A percentile compares a stretch with the other conserved stretches of the same genome.
Conservation (phyloP, 2,888 invertebrate genomes). For the Amphimallon solstitiale region DNA sequence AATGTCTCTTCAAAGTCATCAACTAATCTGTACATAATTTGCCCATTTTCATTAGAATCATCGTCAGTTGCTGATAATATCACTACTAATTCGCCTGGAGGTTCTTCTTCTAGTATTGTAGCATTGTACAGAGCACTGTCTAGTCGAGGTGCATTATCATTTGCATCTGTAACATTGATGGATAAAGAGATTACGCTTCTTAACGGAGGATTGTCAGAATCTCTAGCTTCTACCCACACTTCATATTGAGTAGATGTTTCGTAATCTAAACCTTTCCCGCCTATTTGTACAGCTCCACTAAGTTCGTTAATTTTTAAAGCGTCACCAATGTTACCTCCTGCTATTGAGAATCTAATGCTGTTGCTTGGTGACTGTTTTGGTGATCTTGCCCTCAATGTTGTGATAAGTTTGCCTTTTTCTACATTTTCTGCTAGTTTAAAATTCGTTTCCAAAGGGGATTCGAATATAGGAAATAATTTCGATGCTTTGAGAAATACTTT, state of each 20-base stretch:
- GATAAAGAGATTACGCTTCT: conserved; percentile 82
- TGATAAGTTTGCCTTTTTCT: conserved; percentile 79
- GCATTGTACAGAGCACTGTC: conserved; percentile 84
- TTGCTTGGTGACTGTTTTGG: conserved; percentile 80
- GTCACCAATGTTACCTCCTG: conserved; percentile 93
- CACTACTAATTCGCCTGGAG: conserved; percentile 79
- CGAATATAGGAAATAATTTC: conserved; percentile 83
- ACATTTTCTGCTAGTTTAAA: conserved; percentile 85
- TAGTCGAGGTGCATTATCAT: conserved; percentile 91
- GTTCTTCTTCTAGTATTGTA: conserved; percentile 86
- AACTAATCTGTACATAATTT: conserved; percentile 79
- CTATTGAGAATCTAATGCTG: conserved; percentile 82
- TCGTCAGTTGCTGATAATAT: conserved; percentile 80
- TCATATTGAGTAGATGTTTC: conserved; percentile 86
- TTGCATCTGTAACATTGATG: conserved; percentile 92
- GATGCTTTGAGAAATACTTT: conserved; percentile 81
- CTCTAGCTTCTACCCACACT: conserved; percentile 91
- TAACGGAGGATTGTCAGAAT: conserved; percentile 83
- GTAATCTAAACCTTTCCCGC: conserved; percentile 83
- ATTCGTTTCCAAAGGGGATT: conserved; percentile 73
- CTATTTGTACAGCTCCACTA: conserved; percentile 83
- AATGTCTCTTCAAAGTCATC: conserved; percentile 85
- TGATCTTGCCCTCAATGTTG: conserved; percentile 80
- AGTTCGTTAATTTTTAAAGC: conserved; percentile 83
- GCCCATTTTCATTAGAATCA: conserved; percentile 89